Evolutionary conservation across 2,797 vertebrate species (phyloP).

Genomic region (Ctenosaura bakeri): DNA sequence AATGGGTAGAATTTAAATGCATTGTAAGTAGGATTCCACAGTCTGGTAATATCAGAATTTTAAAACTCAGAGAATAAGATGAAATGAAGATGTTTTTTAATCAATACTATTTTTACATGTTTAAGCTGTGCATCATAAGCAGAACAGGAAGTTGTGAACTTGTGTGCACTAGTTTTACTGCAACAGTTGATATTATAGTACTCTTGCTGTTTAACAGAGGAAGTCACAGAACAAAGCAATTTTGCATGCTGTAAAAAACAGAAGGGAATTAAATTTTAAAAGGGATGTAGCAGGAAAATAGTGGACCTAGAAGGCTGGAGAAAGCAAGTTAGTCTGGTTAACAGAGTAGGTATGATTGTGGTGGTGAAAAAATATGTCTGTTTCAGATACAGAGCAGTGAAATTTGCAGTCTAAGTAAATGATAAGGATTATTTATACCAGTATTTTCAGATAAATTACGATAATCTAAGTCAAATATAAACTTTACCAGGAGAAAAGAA

Average conservation of each 20-base stretch:
- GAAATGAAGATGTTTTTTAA: not conserved
- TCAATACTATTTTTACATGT: not conserved
- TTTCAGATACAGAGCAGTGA: not conserved
- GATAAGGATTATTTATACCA: not conserved
- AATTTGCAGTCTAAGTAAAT: not conserved
- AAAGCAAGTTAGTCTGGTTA: conserved; percentile 8
- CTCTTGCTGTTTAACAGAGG: not conserved
- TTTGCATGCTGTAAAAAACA: not conserved
- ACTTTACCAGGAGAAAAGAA: not conserved
- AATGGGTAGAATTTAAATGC: conserved; percentile 76
- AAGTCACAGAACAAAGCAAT: not conserved
- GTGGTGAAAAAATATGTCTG: not conserved
- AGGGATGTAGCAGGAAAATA: not conserved
- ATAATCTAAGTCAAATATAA: not conserved
- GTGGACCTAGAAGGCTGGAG: not conserved
- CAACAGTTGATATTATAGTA: not conserved
- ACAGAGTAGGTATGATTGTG: not conserved
- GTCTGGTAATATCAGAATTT: conserved; percentile 5
- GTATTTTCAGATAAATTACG: not conserved
- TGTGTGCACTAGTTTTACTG: not conserved
- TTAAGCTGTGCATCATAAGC: not conserved
- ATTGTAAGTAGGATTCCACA: conserved; percentile 46
- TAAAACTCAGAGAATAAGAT: not conserved
- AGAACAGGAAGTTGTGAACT: accelerated
- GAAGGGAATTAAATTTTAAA: not conserved